Evolutionary conservation across 2,888 invertebrate genomes (phyloP).

Genomic region (Bugulina stolonifera): DNA sequence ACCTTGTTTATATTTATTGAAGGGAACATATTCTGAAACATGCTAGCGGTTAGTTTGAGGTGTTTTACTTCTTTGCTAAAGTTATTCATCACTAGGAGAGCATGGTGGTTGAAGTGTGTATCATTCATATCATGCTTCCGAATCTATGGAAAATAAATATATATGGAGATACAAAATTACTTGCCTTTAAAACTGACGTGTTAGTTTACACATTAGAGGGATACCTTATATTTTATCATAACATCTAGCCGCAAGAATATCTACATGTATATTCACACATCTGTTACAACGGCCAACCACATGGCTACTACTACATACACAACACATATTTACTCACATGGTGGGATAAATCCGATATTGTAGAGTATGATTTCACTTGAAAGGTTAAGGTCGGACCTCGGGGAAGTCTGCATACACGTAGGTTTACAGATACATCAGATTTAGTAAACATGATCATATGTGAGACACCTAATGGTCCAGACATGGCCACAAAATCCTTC

Average conservation of each 20-base stretch:
- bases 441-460: conserved; percentile 85
- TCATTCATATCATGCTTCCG: conserved; percentile 64
- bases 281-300: too few species aligned
- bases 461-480: conserved; percentile 83
- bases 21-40: conserved; percentile 98
- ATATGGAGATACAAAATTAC: too few species aligned
- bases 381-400: conserved; percentile 89
- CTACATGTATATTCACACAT: too few species aligned
- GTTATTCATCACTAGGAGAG: conserved; percentile 69
- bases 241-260: too few species aligned
- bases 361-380: conserved; percentile 57
- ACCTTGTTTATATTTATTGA: conserved; percentile 87
- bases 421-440: conserved; percentile 66
- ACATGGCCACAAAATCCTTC: conserved; percentile 87
- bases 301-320: too few species aligned
- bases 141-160: too few species aligned
- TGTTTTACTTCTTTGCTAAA: conserved; percentile 74
- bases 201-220: too few species aligned
- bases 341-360: conserved; percentile 33
- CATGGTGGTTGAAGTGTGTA: conserved; percentile 74
- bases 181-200: too few species aligned
- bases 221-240: too few species aligned
- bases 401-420: conserved; percentile 78
- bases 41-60: conserved; percentile 74
- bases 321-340: conserved; percentile 6